These are phyloP conservation scores for Ceratothoa steindachneri DNA, from an alignment of 2,888 invertebrate species.

Conservation along the genomic window DNA sequence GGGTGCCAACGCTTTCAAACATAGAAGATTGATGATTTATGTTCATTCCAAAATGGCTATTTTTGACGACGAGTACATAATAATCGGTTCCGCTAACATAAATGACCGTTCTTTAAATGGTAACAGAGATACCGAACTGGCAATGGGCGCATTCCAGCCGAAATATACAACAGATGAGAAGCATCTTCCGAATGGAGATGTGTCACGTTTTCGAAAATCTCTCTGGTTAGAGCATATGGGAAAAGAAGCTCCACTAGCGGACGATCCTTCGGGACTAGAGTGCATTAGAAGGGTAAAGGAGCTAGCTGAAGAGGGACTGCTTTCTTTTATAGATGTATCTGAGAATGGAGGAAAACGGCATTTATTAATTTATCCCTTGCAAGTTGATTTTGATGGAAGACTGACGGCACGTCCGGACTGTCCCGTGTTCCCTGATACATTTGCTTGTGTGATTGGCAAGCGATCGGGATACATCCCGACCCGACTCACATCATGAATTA, in stretches of 20 bases:
- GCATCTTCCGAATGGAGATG: constrained; percentile 25
- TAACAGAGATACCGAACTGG: constrained; percentile 47
- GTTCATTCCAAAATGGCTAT: constrained; percentile 48
- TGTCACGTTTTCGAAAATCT: constrained; percentile 35
- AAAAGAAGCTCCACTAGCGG: constrained; percentile 21
- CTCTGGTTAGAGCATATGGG: constrained; percentile 47
- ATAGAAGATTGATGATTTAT: constrained; percentile 44
- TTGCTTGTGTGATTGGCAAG: constrained; percentile 12
- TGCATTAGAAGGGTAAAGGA: constrained; percentile 29
- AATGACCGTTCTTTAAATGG: constrained; percentile 47
- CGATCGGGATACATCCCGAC: not conserved
- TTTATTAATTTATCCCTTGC: constrained; percentile 41
- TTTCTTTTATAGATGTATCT: constrained; percentile 22
- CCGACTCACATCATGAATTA: not conserved
- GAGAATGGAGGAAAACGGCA: constrained; percentile 28
- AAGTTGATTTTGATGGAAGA: constrained; percentile 32
- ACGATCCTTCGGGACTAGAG: constrained; percentile 28
- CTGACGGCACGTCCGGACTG: constrained; percentile 32
- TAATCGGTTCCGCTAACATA: constrained; percentile 48
- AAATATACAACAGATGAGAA: not conserved
- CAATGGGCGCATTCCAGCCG: constrained; percentile 46
- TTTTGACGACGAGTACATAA: constrained; percentile 47
- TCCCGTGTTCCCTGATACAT: constrained; percentile 42
- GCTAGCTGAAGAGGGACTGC: constrained; percentile 26
- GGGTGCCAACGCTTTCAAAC: constrained; percentile 15